Base-by-base conservation (phyloP, 2,888 invertebrate species). In the Drosophila vallismaia region DNA sequence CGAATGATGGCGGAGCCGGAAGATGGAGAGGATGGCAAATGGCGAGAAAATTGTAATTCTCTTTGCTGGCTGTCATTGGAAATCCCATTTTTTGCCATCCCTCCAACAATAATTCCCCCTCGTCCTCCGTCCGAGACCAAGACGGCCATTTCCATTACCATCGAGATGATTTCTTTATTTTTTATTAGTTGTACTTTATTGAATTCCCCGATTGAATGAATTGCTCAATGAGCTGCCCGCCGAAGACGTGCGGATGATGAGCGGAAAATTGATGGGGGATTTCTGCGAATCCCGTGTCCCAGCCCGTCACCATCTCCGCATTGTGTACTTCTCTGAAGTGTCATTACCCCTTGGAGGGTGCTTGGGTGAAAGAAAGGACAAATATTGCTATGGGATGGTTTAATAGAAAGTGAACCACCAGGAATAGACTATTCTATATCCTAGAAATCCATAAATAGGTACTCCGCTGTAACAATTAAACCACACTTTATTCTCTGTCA, bases 171-270 rank as follows among this genome's bases (percentile, higher is more conserved):
- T 48, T 40, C 49, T 54, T 59, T 50, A 58, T 54, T 70, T 36
- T 82, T 87, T 82, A 87, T 87, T 87, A 82, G 82, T 87, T 82
- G 87, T 82, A 76, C 76, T 82, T 87, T 87, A 87, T 87, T 82
- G 82, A 82, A 82, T 82, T 81, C 76, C 71, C 69, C 87, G 85
- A 85, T 82, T 82, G 71, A 87, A 82, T 87, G 87, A 87, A 87
- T 84, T 82, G 82, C 76, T 81, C 82, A 82, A 87, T 87, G 79
- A 87, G 74, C 81, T 72, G 49, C 53, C 67, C 45, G 54, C 26
- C 56, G 51, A 51, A 52, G 57, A 64, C 29, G 64, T 64, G 63
- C 63, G 63, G 62, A 62, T 62, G 40, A 67, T 66, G 55, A 59
- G 59, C 67, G 49, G 69, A 42, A 54, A 68, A 45, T 66, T 66